Evolutionary conservation across 1,140 invertebrate genomes (phyloP).

Genomic region (Macrotrachela quadricornifera): DNA sequence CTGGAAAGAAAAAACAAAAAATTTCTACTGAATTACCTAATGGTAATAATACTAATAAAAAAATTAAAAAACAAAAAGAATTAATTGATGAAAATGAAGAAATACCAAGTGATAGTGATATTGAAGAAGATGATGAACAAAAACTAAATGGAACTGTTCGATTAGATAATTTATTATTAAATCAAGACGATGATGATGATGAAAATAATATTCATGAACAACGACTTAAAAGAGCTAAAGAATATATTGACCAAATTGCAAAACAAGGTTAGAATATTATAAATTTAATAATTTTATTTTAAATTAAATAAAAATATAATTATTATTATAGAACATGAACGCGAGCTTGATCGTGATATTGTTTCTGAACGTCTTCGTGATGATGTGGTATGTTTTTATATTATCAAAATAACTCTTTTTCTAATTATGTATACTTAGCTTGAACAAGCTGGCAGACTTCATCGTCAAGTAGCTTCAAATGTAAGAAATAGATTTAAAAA

Average conservation of each 20-base stretch:
- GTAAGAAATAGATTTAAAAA: background rate
- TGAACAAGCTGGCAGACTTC: slow-evolving; percentile 49
- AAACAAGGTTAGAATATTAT: background rate
- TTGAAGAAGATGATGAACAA: too few relatives aligned
- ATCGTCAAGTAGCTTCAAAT: slow-evolving; percentile 6
- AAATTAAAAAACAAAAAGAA: too few relatives aligned
- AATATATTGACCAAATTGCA: slow-evolving; percentile 59
- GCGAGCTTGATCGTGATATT: slow-evolving; percentile 26
- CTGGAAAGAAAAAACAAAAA: too few relatives aligned
- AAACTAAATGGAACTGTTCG: too few relatives aligned
- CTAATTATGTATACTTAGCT: slow-evolving; percentile 29
- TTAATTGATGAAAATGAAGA: too few relatives aligned
- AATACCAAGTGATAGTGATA: too few relatives aligned
- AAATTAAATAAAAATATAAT: slow-evolving; percentile 1
- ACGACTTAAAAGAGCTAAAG: slow-evolving; percentile 59
- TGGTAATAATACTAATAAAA: too few relatives aligned
- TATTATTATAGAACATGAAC: slow-evolving; percentile 40
- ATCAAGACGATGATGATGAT: background rate
- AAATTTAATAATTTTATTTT: slow-evolving; percentile 12
- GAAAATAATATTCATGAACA: slow-evolving; percentile 67
- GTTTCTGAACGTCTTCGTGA: slow-evolving; percentile 50
- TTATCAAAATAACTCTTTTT: background rate
- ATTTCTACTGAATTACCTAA: too few relatives aligned
- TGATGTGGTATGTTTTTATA: slow-evolving; percentile 38
- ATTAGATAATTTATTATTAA: too few relatives aligned